Base-by-base conservation (phyloP, 2,797 vertebrate species). In the Lates japonicus region DNA sequence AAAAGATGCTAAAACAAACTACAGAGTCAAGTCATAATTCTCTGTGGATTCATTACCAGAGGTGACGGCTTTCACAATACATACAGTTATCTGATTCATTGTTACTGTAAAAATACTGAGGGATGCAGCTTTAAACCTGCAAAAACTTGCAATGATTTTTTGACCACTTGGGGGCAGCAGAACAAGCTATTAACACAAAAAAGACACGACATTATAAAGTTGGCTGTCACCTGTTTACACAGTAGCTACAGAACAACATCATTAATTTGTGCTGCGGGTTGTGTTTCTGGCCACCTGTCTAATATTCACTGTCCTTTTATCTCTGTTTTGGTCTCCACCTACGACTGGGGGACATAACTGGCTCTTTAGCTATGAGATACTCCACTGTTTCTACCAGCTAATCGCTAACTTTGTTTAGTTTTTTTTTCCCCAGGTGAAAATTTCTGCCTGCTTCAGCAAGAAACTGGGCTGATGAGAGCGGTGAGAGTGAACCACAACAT, bases 271-370 rank as follows among this genome's bases (percentile, higher is more conserved):
- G 11, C 39, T 46, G 10, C 1, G 10, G 49, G 1, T 29, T 29
- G 25, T 44, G 49, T 29, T 39, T 63, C 12, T 46, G 20, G 33
- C 3, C 33, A 41, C 5, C 10, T 20, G 4, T 37, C 14, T 14
- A 19, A 13, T 2, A 25, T 19, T 44, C 1, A 1, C 31, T 17
- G 9, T 10, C 3, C 37, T 54, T 54, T 25, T 19, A 42, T 5
- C 12, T 55, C 57, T 2, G n/a, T 41, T 71, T 78, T 58, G 33
- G 55, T 60, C 63, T 42, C 57, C 16, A 41, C 44, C 20, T 8
- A 9, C 22, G 35, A 1, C 2, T 9, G 14, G 25, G 22, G 29
- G 9, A 42, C n/a, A n/a, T n/a, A n/a, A n/a, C n/a, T 61, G 7
- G 3, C 16, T 55, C 5, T 54, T 25, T 16, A 55, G 48, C n/a